Base-by-base conservation (phyloP, 2,797 vertebrate genomes). In the Todus mexicanus region DNA sequence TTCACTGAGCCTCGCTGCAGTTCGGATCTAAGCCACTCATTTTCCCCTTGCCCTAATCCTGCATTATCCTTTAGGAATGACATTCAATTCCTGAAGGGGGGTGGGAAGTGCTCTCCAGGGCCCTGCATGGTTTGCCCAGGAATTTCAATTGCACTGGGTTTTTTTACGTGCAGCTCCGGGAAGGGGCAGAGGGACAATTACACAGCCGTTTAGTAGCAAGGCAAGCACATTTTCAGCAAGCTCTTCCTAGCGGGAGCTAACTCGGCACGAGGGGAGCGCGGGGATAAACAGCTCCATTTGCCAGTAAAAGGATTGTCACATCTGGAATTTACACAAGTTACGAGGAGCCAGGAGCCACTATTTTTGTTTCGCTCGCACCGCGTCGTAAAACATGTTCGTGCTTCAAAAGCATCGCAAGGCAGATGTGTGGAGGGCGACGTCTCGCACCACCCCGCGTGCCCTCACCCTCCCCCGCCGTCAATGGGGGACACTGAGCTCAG, bases 291-390 rank as follows among this genome's bases (percentile, higher is more conserved):
- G 78, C 70, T 90, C 65, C 42, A 5, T 68, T 93, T 92, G 50
- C 95, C 91, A 93, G 86, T 65, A 92, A 79, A 93, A 92, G 86
- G 89, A 71, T 88, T 56, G 31, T 95, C 87, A 80, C 90, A 93
- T 96, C 95, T 96, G 91, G 94, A 96, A 96, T 94, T 94, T 84
- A 89, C 89, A 83, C 48, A 53, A 94, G 51, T 85, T 93, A 94
- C 6, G 25, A 85, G 87, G 76, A 95, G 92, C 59, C 92, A 88
- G 87, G 80, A 96, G 93, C 85, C 92, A 84, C 95, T 85, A 56
- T 93, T 95, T n/a, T 94, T 70, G 65, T 84, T 94, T 88, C 37
- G 10, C 77, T 94, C 26, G 1, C 17, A 2, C 31, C 3, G 31
- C 12, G 5, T 57, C 61, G 10, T 84, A 93, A 96, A 97, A 84